Percentiles rank a stretch among this genome's conserved stretches.
Conservation (phyloP, 2,888 invertebrate genomes). For the Phalera bucephala region DNA sequence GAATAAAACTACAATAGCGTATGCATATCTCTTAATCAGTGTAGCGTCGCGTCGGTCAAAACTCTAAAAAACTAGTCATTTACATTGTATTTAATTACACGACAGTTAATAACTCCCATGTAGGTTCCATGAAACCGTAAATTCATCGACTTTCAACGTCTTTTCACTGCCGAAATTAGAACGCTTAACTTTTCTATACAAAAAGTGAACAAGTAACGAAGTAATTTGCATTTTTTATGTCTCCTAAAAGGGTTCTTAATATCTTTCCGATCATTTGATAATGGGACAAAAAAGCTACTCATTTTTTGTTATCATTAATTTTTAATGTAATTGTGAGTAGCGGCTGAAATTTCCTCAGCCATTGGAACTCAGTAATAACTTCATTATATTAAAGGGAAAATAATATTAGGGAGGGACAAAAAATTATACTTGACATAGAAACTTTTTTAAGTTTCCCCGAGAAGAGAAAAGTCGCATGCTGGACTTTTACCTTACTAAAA, state of each 20-base stretch:
- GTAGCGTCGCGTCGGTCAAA: too few relatives aligned
- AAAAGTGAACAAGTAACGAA: conserved; percentile 17
- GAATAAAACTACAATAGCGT: too few relatives aligned
- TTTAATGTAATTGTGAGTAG: not conserved
- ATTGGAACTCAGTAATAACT: not conserved
- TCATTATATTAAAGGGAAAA: not conserved
- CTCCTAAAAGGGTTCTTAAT: conserved; percentile 6
- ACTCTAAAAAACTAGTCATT: too few relatives aligned
- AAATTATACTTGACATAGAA: too few relatives aligned
- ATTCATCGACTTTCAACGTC: conserved; percentile 5
- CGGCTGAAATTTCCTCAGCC: not conserved
- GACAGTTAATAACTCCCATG: conserved; percentile 9
- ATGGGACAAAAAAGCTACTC: conserved; percentile 5
- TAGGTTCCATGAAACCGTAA: conserved; percentile 6
- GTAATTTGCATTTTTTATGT: conserved; percentile 30
- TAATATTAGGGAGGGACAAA: not conserved
- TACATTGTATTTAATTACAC: conserved; percentile 4
- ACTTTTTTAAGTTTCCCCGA: too few relatives aligned
- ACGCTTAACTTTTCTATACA: conserved; percentile 13
- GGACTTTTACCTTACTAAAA: too few relatives aligned
- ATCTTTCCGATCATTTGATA: conserved; percentile 11
- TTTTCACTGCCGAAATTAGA: conserved; percentile 13
- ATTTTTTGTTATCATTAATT: not conserved
- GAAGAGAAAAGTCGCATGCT: too few relatives aligned
- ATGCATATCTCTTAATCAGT: too few relatives aligned